A percentile compares a stretch with the other conserved stretches of the same genome.
Conservation (phyloP, 1,140 invertebrate species). For the Lucilia cuprina region DNA sequence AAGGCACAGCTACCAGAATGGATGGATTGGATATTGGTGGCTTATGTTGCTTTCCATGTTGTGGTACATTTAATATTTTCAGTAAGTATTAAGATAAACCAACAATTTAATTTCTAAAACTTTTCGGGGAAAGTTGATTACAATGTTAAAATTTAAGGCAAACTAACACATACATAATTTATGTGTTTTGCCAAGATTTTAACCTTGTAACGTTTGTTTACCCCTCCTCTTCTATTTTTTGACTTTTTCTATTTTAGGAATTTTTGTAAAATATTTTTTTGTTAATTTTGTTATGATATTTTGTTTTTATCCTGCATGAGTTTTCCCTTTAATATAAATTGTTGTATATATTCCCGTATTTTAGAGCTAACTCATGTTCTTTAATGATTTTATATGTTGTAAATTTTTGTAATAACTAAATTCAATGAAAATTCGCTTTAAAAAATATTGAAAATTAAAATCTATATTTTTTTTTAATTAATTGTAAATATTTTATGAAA, state of each 20-base stretch:
- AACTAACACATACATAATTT: no score
- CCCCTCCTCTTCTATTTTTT: no score
- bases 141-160: no score
- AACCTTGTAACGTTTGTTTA: no score
- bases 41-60: slow-evolving; percentile 89
- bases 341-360: background rate
- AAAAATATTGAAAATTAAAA: background rate
- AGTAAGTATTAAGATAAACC: slow-evolving; percentile 68
- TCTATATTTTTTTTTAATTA: background rate
- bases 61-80: slow-evolving; percentile 88
- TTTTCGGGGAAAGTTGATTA: background rate
- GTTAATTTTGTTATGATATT: no score
- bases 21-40: slow-evolving; percentile 86
- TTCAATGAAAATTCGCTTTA: background rate
- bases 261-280: no score
- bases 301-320: background rate
- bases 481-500: background rate
- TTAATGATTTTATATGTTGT: background rate
- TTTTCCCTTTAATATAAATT: background rate
- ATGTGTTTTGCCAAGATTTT: no score
- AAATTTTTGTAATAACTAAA: background rate
- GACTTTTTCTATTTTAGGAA: no score
- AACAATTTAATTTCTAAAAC: background rate
- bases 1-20: slow-evolving; percentile 86
- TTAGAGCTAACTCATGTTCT: background rate